These are phyloP conservation scores for Leptinotarsa peninsularis DNA, from an alignment of 2,888 invertebrate genomes.

Conservation along the genomic window DNA sequence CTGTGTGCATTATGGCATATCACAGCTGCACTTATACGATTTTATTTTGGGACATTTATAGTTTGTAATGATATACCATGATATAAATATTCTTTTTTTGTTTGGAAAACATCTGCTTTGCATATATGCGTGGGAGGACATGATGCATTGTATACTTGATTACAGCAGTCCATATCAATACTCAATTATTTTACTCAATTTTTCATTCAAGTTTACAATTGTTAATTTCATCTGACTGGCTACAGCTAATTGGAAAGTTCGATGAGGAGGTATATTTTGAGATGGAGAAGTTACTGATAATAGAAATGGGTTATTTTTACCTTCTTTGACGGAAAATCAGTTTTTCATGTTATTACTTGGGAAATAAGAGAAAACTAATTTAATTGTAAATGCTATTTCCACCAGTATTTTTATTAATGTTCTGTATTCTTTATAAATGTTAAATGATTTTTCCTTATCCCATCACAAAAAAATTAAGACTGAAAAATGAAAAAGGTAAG, in stretches of 20 bases:
- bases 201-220: slow-evolving; percentile 6
- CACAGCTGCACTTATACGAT: slow-evolving; percentile 58
- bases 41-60: slow-evolving; percentile 55
- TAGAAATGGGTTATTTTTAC: slow-evolving; percentile 47
- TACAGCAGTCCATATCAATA: slow-evolving; percentile 56
- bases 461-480: background rate
- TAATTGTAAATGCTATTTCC: too few relatives aligned
- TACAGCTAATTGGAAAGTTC: slow-evolving; percentile 63
- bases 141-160: slow-evolving; percentile 59
- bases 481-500: too few relatives aligned
- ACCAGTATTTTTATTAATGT: too few relatives aligned
- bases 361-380: too few relatives aligned
- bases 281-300: slow-evolving; percentile 43
- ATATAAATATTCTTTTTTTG: slow-evolving; percentile 62
- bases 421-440: too few relatives aligned
- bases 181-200: slow-evolving; percentile 30
- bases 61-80: slow-evolving; percentile 49
- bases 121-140: slow-evolving; percentile 51
- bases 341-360: background rate
- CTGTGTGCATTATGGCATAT: slow-evolving; percentile 48
- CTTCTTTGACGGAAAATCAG: slow-evolving; percentile 27
- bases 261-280: slow-evolving; percentile 53
- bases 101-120: slow-evolving; percentile 57
- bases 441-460: too few relatives aligned
- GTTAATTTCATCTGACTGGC: slow-evolving; percentile 45